Evolutionary conservation across 2,888 invertebrate genomes (phyloP), one percentile per base, ranked within the genome.

Genomic region (Ctenicera cuprea): DNA sequence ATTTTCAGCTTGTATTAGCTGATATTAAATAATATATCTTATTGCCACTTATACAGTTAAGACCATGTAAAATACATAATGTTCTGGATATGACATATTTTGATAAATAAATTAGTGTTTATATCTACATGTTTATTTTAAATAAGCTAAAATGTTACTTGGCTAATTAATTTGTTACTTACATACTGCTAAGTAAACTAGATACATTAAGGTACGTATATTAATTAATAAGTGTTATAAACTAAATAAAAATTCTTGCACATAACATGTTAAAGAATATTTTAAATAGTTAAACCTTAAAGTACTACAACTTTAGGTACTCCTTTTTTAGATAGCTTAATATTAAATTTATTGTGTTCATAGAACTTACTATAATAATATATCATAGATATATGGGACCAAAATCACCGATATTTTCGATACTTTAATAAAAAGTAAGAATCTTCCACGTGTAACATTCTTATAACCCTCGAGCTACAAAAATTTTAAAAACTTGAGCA

Each of bases 301-400:
- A 18, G 20, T 26, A 52, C n/a, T 8, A 22, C 26, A 54, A 9
- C 14, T 5, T 26, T 54, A 54, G 26, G 30, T 54, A 54, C 54
- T 54, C 16, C 0, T 7, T 18, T 30, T 22, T 52, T n/a, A 52
- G 5, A 20, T 37, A 52, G 26, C 57, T 67, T 59, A 59, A 57
- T 16, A 43, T 30, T 59, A 43, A 45, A 54, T 61, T 50, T 54
- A 72, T 62, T 50, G 62, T 20, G 96, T 96, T 96, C 96, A 96
- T 94, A 95, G 96, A 96, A 96, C 96, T 93, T 96, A 96, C 96
- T 88, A 88, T 88, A 80, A 80, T 92, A 92, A 96, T 96, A 96
- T 96, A 96, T 96, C 96, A 96, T 96, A 95, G 96, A 96, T 96
- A 96, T 96, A 96, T 96, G 95, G 95, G 94, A 94, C 93, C 91